Base-by-base conservation (phyloP, 1,140 invertebrate species). In the Phthorimaea operculella region DNA sequence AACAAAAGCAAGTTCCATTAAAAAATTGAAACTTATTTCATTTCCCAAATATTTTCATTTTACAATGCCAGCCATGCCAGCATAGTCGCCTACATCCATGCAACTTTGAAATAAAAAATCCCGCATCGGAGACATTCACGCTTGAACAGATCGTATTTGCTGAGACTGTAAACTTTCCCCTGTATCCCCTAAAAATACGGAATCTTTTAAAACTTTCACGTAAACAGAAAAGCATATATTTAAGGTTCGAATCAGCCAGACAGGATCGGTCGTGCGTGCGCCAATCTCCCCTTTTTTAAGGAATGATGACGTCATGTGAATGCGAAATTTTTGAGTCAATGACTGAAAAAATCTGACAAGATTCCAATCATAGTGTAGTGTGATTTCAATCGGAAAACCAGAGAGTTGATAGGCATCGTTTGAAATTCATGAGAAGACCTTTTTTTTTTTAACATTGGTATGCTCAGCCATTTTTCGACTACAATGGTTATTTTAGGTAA, bases 151-250 rank as follows among this genome's bases (percentile, higher is more conserved):
- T 15, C n/a, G 44, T 17, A 9, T 47, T 47, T 47, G 44, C 15
- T 16, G 44, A 16, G 16, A 47, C 44, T 39, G 36, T 39, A 47
- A 47, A 47, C 44, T 47, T 47, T 47, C 44, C 39, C 15, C 15
- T 47, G 15, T 9, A 47, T 14, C 14, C 44, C 44, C 16, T 16
- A 56, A 56, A 63, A 59, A 55, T 45, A 52, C 16, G 52, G 49
- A 50, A 63, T 57, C 51, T 33, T 53, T 54, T 34, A 62, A 50
- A 59, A 63, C 15, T 63, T 63, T 59, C 50, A 56, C 51, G 61
- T 63, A 63, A 63, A 63, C 55, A 63, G 60, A 54, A 55, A 58
- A 53, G 57, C 52, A 57, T 58, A 34, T 51, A 42, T 51, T 18
- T 57, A 52, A 49, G 47, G 45, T 58, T 58, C 33, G 44, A 54